Conservation (phyloP, 1,140 invertebrate species). For the Pseudachorutes palmiensis region DNA sequence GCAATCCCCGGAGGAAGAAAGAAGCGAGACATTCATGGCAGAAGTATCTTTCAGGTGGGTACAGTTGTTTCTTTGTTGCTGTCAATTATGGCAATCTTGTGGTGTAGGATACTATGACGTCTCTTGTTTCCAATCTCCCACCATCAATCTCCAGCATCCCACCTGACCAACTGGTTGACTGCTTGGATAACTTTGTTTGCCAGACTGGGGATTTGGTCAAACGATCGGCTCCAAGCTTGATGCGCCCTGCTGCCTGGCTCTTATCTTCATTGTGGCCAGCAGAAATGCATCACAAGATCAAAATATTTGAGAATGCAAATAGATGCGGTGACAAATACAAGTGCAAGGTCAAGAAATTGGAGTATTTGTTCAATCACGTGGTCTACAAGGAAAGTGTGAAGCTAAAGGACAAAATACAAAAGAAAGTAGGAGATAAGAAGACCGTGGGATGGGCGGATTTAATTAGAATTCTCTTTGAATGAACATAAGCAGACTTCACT, state of each 20-base stretch:
- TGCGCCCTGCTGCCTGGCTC: constrained; percentile 28
- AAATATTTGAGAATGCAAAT: constrained; percentile 17
- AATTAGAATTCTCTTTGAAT: background rate
- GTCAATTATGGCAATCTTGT: too few species aligned
- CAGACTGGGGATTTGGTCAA: constrained; percentile 32
- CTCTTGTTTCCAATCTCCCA: background rate
- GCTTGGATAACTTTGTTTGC: constrained; percentile 37
- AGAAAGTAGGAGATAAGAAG: background rate
- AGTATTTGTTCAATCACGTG: constrained; percentile 32
- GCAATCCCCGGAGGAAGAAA: background rate
- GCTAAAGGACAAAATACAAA: constrained; percentile 20
- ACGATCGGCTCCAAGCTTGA: constrained; percentile 22
- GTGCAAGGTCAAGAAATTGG: constrained; percentile 34
- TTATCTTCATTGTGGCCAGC: constrained; percentile 32
- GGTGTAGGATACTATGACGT: constrained; percentile 13
- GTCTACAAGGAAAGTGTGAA: constrained; percentile 26
- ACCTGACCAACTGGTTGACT: constrained; percentile 22
- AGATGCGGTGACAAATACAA: constrained; percentile 22
- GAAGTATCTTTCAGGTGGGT: constrained; percentile 13
- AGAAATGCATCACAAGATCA: constrained; percentile 30
- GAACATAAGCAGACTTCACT: too few species aligned
- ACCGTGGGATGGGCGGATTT: background rate
- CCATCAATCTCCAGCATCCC: constrained; percentile 11
- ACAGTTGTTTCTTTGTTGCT: too few species aligned
- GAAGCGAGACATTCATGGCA: background rate